A percentile compares a stretch with the other conserved stretches of the same genome.
phyloP scores from a whole-genome alignment of 2,888 invertebrate genomes.

The Nemapogon koenigi region DNA sequence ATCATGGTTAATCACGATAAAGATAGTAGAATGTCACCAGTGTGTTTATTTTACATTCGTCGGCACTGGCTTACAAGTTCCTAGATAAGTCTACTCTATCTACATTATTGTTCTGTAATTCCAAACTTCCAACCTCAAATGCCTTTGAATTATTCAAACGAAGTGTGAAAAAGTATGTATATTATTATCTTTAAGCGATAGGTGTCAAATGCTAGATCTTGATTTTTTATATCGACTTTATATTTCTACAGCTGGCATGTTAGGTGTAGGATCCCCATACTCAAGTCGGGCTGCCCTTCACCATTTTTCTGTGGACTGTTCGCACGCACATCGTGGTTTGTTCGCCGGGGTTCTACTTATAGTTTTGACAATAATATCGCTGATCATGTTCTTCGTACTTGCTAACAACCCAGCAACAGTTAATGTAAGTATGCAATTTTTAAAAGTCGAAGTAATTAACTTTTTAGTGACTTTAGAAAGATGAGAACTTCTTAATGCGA shows the following conservation, averaged over 20 bases:
- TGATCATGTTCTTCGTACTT: constrained; percentile 90
- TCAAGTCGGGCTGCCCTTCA: constrained; percentile 56
- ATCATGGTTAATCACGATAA: no score
- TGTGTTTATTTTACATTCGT: no score
- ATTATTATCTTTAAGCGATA: not conserved
- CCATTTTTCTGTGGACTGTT: constrained; percentile 83
- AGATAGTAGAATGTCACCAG: no score
- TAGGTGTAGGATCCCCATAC: constrained; percentile 48
- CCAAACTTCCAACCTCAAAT: no score
- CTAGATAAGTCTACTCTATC: no score
- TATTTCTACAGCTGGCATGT: constrained; percentile 61
- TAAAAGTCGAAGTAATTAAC: no score
- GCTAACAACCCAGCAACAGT: constrained; percentile 69
- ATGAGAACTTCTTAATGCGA: no score
- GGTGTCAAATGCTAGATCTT: not conserved
- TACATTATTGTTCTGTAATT: no score
- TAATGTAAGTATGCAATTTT: constrained; percentile 45
- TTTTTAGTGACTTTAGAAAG: no score
- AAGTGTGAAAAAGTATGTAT: not conserved
- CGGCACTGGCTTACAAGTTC: no score
- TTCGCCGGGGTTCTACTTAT: constrained; percentile 77
- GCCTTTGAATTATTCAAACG: not conserved
- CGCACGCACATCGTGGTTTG: constrained; percentile 81
- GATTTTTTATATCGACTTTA: no score
- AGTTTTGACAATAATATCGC: constrained; percentile 82